Evolutionary conservation across 2,113 vertebrate species (phyloP).

Genomic region (Tinamus guttatus): DNA sequence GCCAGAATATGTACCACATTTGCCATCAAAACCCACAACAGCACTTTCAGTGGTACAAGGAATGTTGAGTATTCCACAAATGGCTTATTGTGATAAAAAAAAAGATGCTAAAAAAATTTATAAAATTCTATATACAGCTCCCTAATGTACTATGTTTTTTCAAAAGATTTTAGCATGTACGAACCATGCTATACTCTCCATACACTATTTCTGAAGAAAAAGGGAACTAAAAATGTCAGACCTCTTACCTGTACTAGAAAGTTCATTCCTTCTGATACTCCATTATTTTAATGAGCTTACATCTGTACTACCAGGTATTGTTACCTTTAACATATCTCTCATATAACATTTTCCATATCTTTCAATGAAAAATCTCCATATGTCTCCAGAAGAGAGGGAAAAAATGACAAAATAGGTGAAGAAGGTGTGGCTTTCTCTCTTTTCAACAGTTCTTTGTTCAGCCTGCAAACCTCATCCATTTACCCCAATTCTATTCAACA

Average conservation of each 20-base stretch:
- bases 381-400: neutral
- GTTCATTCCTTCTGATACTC: neutral
- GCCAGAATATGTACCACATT: neutral
- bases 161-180: neutral
- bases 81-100: neutral
- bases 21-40: neutral
- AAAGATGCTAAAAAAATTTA: accelerated
- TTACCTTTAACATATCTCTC: neutral
- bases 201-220: neutral
- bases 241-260: neutral
- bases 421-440: neutral
- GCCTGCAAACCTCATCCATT: neutral
- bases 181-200: neutral
- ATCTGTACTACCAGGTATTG: neutral
- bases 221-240: neutral
- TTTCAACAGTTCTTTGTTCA: neutral
- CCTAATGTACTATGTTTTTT: neutral
- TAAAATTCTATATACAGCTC: neutral
- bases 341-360: neutral
- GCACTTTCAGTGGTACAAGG: neutral
- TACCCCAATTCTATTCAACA: neutral
- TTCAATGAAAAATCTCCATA: neutral
- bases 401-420: neutral
- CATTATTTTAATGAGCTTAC: neutral
- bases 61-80: neutral